A percentile compares a stretch with the other conserved stretches of the same genome.
These are phyloP conservation scores for Bradysia coprophila DNA, from an alignment of 1,140 invertebrate genomes.

Conservation along the genomic window DNA sequence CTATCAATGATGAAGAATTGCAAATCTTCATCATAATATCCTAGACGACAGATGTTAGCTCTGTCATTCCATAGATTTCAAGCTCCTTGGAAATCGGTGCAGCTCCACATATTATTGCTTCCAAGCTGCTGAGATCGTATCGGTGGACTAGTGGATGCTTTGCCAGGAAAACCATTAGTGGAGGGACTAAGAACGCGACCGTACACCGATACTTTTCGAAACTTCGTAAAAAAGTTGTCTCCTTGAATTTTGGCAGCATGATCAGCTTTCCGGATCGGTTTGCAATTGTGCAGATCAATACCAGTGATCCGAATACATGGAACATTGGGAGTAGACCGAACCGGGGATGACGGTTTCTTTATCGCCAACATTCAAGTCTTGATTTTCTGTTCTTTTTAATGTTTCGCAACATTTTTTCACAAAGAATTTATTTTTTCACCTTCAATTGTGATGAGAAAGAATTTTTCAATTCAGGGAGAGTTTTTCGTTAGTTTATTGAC, in stretches of 20 bases:
- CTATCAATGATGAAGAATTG: constrained; percentile 56
- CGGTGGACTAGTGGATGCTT: constrained; percentile 39
- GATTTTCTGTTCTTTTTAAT: too few species aligned
- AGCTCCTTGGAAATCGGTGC: constrained; percentile 26
- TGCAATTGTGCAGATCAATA: too few species aligned
- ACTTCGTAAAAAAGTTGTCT: constrained; percentile 38
- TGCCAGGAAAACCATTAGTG: constrained; percentile 40
- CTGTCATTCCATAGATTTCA: constrained; percentile 52
- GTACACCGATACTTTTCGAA: constrained; percentile 30
- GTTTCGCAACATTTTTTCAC: too few species aligned
- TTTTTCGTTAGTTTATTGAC: too few species aligned
- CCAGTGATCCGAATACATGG: too few species aligned
- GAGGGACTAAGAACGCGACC: constrained; percentile 38
- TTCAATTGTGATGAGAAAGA: too few species aligned
- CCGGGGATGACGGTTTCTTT: too few species aligned
- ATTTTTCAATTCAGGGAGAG: too few species aligned
- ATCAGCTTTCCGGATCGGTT: too few species aligned
- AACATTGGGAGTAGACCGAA: too few species aligned
- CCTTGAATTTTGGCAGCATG: constrained; percentile 48
- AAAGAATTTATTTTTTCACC: too few species aligned
- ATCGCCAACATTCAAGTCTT: too few species aligned
- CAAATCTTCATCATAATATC: constrained; percentile 47
- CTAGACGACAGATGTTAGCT: constrained; percentile 54
- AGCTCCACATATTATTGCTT: constrained; percentile 35
- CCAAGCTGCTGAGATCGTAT: constrained; percentile 36